Percentiles rank a stretch among this genome's conserved stretches.
These are phyloP conservation scores for Hirtodrosophila alboralis DNA, from an alignment of 2,888 invertebrate genomes.

Conservation along the genomic window DNA sequence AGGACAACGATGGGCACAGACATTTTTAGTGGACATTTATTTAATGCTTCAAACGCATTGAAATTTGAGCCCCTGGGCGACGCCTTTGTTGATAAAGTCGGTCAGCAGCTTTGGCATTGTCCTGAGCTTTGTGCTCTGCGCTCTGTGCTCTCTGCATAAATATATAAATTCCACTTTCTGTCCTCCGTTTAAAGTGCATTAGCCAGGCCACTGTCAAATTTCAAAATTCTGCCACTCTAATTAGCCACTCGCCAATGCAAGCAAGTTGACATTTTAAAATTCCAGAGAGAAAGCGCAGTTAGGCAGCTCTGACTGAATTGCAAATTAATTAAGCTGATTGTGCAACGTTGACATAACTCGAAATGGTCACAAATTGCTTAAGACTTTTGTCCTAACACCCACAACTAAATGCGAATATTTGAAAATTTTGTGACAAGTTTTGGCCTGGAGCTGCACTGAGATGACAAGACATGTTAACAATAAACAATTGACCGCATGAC, in stretches of 20 bases:
- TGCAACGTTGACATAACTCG: constrained; percentile 43
- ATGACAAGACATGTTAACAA: constrained; percentile 57
- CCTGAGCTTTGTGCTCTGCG: constrained; percentile 20
- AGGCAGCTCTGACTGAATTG: not conserved
- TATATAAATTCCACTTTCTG: constrained; percentile 32
- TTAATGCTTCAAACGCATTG: constrained; percentile 78
- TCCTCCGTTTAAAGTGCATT: constrained; percentile 30
- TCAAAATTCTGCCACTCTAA: constrained; percentile 20
- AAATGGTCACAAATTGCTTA: constrained; percentile 36
- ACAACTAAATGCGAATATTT: constrained; percentile 5
- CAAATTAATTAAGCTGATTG: constrained; percentile 40
- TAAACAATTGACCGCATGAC: constrained; percentile 74
- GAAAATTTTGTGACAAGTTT: constrained; percentile 2
- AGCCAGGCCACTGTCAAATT: constrained; percentile 6
- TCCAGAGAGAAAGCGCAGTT: not conserved
- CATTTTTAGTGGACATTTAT: constrained; percentile 78
- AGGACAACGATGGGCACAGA: constrained; percentile 49
- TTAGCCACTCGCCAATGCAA: constrained; percentile 26
- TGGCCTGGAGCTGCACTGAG: not conserved
- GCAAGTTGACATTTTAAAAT: constrained; percentile 1
- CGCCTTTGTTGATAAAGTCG: constrained; percentile 71
- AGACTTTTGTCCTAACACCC: constrained; percentile 24
- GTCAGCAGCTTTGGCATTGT: constrained; percentile 47
- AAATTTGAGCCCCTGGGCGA: constrained; percentile 63
- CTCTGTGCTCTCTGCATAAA: constrained; percentile 41